These are phyloP conservation scores for Tortricodes alternella DNA, from an alignment of 2,888 invertebrate genomes.

Conservation along the genomic window DNA sequence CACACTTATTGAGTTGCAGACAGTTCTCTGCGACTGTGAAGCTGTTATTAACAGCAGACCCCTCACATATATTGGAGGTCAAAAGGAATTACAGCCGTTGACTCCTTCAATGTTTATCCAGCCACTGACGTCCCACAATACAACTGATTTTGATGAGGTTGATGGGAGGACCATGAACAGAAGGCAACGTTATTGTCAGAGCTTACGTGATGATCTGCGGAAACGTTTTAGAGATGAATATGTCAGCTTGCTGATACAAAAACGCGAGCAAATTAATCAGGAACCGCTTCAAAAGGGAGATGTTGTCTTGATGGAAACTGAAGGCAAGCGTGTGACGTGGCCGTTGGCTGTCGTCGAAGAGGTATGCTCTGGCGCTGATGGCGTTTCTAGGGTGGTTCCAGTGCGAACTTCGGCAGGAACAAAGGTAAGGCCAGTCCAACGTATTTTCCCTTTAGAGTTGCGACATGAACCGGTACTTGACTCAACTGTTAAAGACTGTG, in stretches of 20 bases:
- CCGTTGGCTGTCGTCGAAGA: background rate
- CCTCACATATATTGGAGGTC: background rate
- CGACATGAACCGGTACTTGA: too few species aligned
- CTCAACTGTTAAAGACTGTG: too few species aligned
- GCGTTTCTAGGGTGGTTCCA: background rate
- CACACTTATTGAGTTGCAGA: constrained; percentile 1
- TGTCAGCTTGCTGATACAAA: background rate
- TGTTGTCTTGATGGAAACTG: background rate
- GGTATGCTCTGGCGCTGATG: too few species aligned
- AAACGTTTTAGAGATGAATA: constrained; percentile 15
- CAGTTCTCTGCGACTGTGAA: constrained; percentile 15
- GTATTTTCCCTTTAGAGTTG: too few species aligned
- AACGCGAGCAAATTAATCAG: background rate
- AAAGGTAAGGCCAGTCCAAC: background rate
- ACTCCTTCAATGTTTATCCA: background rate
- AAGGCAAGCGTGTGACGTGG: constrained; percentile 9
- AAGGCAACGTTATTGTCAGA: background rate
- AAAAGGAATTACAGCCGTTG: background rate
- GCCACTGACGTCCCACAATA: background rate
- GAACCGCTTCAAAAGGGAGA: background rate
- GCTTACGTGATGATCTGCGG: constrained; percentile 10
- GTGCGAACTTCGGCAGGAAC: background rate
- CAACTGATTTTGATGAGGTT: constrained; percentile 9
- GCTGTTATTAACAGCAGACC: constrained; percentile 1
- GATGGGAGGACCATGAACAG: background rate